Conservation (phyloP, 2,888 invertebrate species). For the Fragum fragum region DNA sequence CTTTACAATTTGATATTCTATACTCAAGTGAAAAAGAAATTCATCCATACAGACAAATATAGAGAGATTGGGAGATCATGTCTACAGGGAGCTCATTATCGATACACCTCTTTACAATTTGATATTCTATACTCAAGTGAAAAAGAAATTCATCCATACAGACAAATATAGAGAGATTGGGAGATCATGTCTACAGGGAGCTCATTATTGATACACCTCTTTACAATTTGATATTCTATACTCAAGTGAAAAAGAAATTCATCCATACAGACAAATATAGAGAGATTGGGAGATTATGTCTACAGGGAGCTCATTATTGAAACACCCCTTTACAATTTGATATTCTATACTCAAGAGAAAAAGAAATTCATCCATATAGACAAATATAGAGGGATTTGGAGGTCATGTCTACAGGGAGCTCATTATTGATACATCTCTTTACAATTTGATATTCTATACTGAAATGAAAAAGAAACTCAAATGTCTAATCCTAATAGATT, state of each 20-base stretch:
- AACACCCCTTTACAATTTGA: no score
- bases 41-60: background rate
- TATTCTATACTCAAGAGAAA: no score
- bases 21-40: no score
- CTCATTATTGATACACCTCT: constrained; percentile 6
- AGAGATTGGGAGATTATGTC: constrained; percentile 5
- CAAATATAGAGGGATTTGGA: background rate
- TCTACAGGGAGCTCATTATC: background rate
- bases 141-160: constrained; percentile 1
- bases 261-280: background rate
- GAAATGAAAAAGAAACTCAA: no score
- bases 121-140: no score
- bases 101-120: no score
- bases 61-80: constrained; percentile 1
- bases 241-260: background rate
- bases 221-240: background rate
- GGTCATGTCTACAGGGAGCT: background rate
- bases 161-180: constrained; percentile 1
- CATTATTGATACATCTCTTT: constrained; percentile 3
- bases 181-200: background rate
- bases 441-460: no score
- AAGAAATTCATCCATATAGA: constrained; percentile 5
- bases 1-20: background rate
- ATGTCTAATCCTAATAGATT: no score
- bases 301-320: no score